Evolutionary conservation across 2,888 invertebrate genomes (phyloP), one percentile per base, ranked within the genome.

Genomic region (Rhamphomyia laevipes): DNA sequence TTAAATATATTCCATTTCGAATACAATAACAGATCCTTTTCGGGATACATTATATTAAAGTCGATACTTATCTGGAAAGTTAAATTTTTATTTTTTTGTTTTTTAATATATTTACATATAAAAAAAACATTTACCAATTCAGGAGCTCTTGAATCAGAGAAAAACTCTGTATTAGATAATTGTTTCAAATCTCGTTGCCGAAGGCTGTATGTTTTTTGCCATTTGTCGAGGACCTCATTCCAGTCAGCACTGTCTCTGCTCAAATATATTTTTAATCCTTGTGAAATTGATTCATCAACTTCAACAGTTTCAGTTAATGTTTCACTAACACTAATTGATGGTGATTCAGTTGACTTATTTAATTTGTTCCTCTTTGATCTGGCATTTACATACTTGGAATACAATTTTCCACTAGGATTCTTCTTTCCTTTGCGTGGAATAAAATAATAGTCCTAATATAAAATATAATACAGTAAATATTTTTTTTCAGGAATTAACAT

Each of bases 171-270:
- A 30, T 15, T 27, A 9, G 41, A 41, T 43, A 45, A 16, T 33
- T 5, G 10, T 17, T 51, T 41, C n/a, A 48, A 42, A 13, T 53
- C 48, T 31, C 45, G 30, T 23, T 48, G 51, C 17, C 53, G 47
- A 10, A 55, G 13, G 33, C 31, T 31, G 43, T 45, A 53, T 27
- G 53, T 49, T 46, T 41, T 50, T 43, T 46, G 31, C 50, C 51
- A 53, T 46, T 53, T 51, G 21, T 53, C 50, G 30, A 21, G 40
- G 7, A 55, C 52, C 13, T 53, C 55, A 35, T 38, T 43, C 53
- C 55, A 53, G 30, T 55, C 46, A 23, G 46, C 33, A 15, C 40
- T 33, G 15, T 51, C 50, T 17, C 50, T 47, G 17, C 46, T 45
- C 12, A 53, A 45, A 40, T 18, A 37, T 16, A 37, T 43, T 43